Conservation (phyloP, 2,113 vertebrate species). For the Ceyx melanurus region DNA sequence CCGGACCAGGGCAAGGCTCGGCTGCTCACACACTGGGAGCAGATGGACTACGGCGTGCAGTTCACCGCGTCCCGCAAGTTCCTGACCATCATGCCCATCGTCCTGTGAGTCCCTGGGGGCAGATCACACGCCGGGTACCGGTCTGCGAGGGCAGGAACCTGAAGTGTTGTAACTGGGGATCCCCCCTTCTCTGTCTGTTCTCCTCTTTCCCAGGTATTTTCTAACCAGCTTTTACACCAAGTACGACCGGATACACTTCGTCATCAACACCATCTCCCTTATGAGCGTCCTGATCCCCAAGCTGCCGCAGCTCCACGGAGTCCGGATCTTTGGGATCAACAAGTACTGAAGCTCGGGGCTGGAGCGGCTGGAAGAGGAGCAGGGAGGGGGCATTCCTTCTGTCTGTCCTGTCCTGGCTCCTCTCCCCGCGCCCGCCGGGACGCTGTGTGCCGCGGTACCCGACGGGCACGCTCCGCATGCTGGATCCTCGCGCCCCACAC, state of each 20-base stretch:
- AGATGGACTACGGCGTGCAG: constrained; percentile 98
- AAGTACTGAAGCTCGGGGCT: constrained; percentile 74
- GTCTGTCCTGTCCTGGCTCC: background rate
- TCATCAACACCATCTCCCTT: constrained; percentile 82
- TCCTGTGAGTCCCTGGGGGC: constrained; percentile 82
- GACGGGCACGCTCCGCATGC: constrained; percentile 43
- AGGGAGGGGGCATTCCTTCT: background rate
- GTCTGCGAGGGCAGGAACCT: fast-evolving
- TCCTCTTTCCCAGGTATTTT: constrained; percentile 73
- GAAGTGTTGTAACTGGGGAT: background rate
- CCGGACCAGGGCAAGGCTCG: constrained; percentile 94
- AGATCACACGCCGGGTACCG: fast-evolving
- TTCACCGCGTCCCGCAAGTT: constrained; percentile 96
- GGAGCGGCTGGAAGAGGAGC: background rate
- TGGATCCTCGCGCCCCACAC: constrained; percentile 58
- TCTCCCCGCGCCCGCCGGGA: background rate
- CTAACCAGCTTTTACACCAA: constrained; percentile 86
- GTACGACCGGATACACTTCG: constrained; percentile 81
- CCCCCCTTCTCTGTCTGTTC: background rate
- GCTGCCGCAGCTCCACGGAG: constrained; percentile 81
- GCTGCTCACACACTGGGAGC: constrained; percentile 96
- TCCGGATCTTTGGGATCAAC: constrained; percentile 85
- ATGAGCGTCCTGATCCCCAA: constrained; percentile 84
- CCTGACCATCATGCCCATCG: constrained; percentile 95
- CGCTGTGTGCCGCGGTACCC: constrained; percentile 43